A percentile compares a stretch with the other conserved stretches of the same genome.
These are phyloP conservation scores for Epinephelus cyanopodus DNA, from an alignment of 2,113 vertebrate genomes.

Conservation along the genomic window DNA sequence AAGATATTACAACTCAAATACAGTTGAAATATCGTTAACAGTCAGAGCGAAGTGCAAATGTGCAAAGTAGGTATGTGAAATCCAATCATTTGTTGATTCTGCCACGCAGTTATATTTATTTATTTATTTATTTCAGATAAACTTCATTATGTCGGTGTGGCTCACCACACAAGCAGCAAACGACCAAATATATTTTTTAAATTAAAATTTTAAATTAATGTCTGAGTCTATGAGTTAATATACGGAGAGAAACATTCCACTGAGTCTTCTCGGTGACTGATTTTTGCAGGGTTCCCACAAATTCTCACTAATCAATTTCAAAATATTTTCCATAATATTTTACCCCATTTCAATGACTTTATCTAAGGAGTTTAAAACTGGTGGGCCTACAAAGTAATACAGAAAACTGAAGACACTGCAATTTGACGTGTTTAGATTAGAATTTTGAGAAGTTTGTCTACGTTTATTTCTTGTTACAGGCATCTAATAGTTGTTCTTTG, in stretches of 20 bases:
- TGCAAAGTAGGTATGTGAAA: conserved; percentile 35
- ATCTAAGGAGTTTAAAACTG: too few relatives aligned
- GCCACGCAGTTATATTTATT: not conserved
- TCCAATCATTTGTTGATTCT: not conserved
- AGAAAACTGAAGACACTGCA: too few relatives aligned
- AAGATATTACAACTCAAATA: not conserved
- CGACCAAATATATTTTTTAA: too few relatives aligned
- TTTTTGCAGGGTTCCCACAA: not conserved
- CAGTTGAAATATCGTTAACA: conserved; percentile 62
- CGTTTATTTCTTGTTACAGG: too few relatives aligned
- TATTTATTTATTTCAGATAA: not conserved
- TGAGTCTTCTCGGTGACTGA: conserved; percentile 18
- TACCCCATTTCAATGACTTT: too few relatives aligned
- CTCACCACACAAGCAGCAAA: conserved; percentile 31
- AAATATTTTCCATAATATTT: too few relatives aligned
- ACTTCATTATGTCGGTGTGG: not conserved
- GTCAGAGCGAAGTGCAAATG: conserved; percentile 70
- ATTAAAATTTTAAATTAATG: not conserved
- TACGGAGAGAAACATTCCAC: conserved; percentile 40
- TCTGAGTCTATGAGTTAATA: not conserved
- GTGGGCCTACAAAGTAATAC: too few relatives aligned
- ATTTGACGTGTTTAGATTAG: too few relatives aligned
- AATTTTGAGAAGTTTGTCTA: too few relatives aligned
- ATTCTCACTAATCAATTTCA: too few relatives aligned
- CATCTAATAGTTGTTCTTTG: too few relatives aligned